Base-by-base conservation (phyloP, 1,140 invertebrate species). In the Pristionchus pacificus region DNA sequence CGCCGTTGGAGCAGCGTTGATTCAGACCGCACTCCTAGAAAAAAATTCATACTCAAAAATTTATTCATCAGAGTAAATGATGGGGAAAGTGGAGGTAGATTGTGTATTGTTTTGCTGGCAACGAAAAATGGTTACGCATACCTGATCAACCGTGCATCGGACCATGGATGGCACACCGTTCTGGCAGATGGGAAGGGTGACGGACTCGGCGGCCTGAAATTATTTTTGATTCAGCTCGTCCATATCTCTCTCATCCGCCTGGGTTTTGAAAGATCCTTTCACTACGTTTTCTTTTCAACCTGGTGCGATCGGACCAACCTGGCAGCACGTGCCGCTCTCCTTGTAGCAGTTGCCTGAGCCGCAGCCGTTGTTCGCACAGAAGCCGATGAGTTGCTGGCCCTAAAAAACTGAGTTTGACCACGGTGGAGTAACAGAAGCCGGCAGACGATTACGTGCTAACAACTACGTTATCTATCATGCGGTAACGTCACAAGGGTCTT, bases 1-100 rank as follows among this genome's bases (percentile, higher is more conserved):
- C 79, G 2, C 80, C 80, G 63, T 78, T 78, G 3, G 78, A 79
- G 38, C 80, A 81, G 62, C 80, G 78, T 31, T 71, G 64, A n/a
- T 81, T 81, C 13, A 66, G 27, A 6, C 73, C 71, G 32, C 78
- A 80, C 68, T 76, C 64, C 31, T 81, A 27, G 49, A 76, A 28
- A n/a, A 15, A 60, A 32, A 60, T 72, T 38, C 62, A 60, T 29
- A 33, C 13, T 25, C 61, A 71, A n/a, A 30, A 60, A 60, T 10
- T 24, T 10, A 27, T 13, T 60, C 3, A n/a, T n/a, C n/a, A n/a
- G n/a, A n/a, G n/a, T n/a, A n/a, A n/a, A n/a, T n/a, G n/a, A n/a
- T n/a, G n/a, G n/a, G n/a, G n/a, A n/a, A n/a, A n/a, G n/a, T n/a
- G n/a, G n/a, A n/a, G n/a, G n/a, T n/a, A n/a, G n/a, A n/a, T n/a